phyloP scores from a whole-genome alignment of 2,113 vertebrate genomes.

The Ivindomyrus marchei region DNA sequence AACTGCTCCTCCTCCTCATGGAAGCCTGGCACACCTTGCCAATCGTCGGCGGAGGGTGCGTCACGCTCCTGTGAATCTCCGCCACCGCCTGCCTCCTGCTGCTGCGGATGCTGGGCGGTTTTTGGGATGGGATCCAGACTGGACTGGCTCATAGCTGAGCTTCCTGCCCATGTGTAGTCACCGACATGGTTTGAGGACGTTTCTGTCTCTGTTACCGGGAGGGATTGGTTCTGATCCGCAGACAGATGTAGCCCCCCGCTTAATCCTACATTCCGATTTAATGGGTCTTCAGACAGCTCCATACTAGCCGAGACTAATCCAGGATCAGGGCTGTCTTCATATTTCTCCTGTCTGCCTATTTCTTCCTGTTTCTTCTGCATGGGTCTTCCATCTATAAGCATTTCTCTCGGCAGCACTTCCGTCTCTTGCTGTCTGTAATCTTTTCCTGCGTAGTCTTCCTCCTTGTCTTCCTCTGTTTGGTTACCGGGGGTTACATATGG shows the following conservation, averaged over 20 bases:
- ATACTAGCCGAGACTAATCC: conserved; percentile 18
- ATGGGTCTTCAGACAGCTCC: conserved; percentile 21
- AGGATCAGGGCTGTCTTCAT: conserved; percentile 17
- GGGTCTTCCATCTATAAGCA: neutral
- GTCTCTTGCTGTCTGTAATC: neutral
- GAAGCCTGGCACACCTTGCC: conserved; percentile 24
- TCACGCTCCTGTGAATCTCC: neutral
- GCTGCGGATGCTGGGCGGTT: conserved; percentile 24
- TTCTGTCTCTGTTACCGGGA: conserved; percentile 24
- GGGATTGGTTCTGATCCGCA: conserved; percentile 30
- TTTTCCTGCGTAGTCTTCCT: neutral
- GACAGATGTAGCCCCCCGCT: conserved; percentile 26
- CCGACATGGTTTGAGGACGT: conserved; percentile 15
- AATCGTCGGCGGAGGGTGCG: neutral
- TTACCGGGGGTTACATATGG: neutral
- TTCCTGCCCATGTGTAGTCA: conserved; percentile 22
- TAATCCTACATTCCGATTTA: conserved; percentile 10
- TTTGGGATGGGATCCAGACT: conserved; percentile 32
- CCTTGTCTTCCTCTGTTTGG: neutral
- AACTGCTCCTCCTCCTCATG: conserved; percentile 30
- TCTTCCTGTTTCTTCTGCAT: conserved; percentile 20
- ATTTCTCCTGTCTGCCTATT: conserved; percentile 1
- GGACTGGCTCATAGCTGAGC: conserved; percentile 34
- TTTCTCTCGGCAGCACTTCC: neutral
- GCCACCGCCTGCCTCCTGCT: conserved; percentile 22